phyloP scores from a whole-genome alignment of 2,888 invertebrate genomes.

The Himalopsyche kuldschensis region DNA sequence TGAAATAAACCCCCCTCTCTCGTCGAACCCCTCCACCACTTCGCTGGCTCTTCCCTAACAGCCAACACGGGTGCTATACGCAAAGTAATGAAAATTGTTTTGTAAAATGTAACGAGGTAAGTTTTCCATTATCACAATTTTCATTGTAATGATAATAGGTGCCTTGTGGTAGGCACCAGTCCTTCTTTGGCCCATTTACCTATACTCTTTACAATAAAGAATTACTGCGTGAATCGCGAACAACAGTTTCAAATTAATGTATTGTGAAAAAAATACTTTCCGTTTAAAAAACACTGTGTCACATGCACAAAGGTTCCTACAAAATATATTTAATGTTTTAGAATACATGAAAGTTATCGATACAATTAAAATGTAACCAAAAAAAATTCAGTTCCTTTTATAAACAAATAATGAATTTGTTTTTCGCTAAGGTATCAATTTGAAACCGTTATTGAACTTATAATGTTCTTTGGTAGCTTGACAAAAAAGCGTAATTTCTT shows the following conservation, averaged over 20 bases:
- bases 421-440: too few species aligned
- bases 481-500: too few species aligned
- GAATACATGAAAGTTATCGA: too few species aligned
- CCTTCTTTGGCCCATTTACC: not conserved
- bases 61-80: slow-evolving; percentile 17
- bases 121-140: slow-evolving; percentile 27
- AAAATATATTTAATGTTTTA: too few species aligned
- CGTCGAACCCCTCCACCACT: not conserved
- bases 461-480: too few species aligned
- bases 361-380: too few species aligned
- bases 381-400: too few species aligned
- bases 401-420: too few species aligned
- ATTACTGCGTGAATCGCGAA: not conserved
- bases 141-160: slow-evolving; percentile 21
- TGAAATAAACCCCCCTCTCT: not conserved
- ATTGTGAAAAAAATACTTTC: not conserved
- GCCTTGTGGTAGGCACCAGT: slow-evolving; percentile 5
- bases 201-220: not conserved
- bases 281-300: not conserved
- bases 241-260: not conserved
- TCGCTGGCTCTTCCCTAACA: slow-evolving; percentile 5
- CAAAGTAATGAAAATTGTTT: slow-evolving; percentile 32
- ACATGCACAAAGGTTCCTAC: too few species aligned
- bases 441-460: too few species aligned
- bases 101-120: slow-evolving; percentile 27